Evolutionary conservation across 1,140 invertebrate genomes (phyloP), one percentile per base, ranked within the genome.

Genomic region (Euwallacea fornicatus): DNA sequence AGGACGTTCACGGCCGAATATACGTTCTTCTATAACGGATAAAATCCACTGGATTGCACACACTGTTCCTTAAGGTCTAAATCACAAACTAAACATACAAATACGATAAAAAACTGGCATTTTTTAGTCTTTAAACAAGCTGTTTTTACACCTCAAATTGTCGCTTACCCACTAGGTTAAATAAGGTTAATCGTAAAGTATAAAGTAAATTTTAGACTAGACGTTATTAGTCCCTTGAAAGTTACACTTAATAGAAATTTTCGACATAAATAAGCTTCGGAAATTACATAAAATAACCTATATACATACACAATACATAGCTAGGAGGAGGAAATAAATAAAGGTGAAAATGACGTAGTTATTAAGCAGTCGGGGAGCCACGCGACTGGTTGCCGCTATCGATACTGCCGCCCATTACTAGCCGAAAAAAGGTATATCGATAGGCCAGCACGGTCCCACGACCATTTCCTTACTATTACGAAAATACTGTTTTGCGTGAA

Each of bases 151-250:
- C 21, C 4, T 33, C 21, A 33, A 33, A 33, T 33, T 33, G 21
- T 33, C 21, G 21, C 21, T 33, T 33, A 33, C 21, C 4, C 4
- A 33, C 21, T 33, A 33, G 21, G 21, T 33, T 33, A 33, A 33
- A 33, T 33, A 33, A 33, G 21, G 21, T 33, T 33, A 33, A 33
- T 33, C 21, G 21, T 33, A 33, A 33, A 33, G 21, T 33, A 33
- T 33, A 33, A 33, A 33, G 21, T 33, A 33, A 33, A 33, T 76
- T 76, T 73, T 69, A 77, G 76, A 77, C 76, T 77, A 77, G 76
- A 75, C 72, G 66, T 43, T 50, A 72, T 66, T 74, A 74, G 73
- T 77, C 76, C 60, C 56, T 67, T 64, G 46, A 50, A 50, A 50
- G 13, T 13, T 11, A 50, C 13, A 50, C 46, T 33, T 33, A 66